These are phyloP conservation scores for Enteromius viviparus DNA, from an alignment of 2,797 vertebrate species.

Conservation along the genomic window DNA sequence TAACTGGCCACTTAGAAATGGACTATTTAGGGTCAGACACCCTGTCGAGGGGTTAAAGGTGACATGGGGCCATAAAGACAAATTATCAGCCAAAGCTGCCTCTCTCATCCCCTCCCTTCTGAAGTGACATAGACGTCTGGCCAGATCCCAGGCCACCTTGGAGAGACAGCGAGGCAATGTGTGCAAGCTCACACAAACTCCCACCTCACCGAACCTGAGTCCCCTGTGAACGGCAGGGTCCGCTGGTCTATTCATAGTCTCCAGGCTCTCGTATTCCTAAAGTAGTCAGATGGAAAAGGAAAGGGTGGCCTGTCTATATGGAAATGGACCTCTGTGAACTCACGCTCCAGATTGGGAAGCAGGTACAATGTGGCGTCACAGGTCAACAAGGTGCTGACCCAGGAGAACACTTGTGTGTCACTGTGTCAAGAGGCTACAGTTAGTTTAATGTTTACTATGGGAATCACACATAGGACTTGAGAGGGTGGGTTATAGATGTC, in stretches of 20 bases:
- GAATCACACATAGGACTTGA: background rate
- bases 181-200: slow-evolving; percentile 43
- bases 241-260: slow-evolving; percentile 51
- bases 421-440: slow-evolving; percentile 3
- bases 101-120: slow-evolving; percentile 48
- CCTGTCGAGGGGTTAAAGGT: slow-evolving; percentile 45
- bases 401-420: slow-evolving; percentile 17
- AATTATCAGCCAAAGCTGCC: slow-evolving; percentile 48
- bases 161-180: slow-evolving; percentile 42
- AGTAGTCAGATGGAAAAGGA: slow-evolving; percentile 49
- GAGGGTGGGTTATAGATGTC: background rate
- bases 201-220: slow-evolving; percentile 44
- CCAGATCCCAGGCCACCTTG: slow-evolving; percentile 41
- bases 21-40: slow-evolving; percentile 49
- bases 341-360: slow-evolving; percentile 50
- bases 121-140: slow-evolving; percentile 52
- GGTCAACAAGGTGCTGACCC: slow-evolving; percentile 18
- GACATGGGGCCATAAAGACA: slow-evolving; percentile 51
- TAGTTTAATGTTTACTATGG: background rate
- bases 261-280: slow-evolving; percentile 57
- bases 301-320: slow-evolving; percentile 45
- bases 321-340: slow-evolving; percentile 54
- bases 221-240: slow-evolving; percentile 43
- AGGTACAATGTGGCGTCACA: slow-evolving; percentile 15
- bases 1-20: slow-evolving; percentile 43